Percentiles rank a stretch among this genome's conserved stretches.
Evolutionary conservation across 2,888 invertebrate genomes (phyloP).

Genomic region (Coleophora flavipennella): DNA sequence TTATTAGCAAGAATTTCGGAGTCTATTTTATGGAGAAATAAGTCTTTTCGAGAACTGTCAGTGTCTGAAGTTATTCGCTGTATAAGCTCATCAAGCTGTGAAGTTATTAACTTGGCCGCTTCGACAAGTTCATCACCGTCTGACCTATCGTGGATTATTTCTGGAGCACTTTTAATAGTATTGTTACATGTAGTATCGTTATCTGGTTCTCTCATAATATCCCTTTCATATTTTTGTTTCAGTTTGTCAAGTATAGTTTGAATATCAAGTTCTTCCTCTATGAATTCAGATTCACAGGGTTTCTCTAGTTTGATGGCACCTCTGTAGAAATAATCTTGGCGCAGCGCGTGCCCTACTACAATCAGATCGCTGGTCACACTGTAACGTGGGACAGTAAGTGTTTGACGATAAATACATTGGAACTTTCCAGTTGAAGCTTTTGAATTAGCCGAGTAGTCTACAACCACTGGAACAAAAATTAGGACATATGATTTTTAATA

Average conservation of each 20-base stretch:
- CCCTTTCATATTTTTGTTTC: conserved; percentile 30
- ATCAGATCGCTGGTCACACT: conserved; percentile 32
- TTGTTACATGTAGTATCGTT: conserved; percentile 21
- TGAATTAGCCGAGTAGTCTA: conserved; percentile 54
- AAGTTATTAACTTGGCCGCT: conserved; percentile 26
- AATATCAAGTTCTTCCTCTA: conserved; percentile 32
- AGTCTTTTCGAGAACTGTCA: not conserved
- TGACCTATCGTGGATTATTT: conserved; percentile 17
- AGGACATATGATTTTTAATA: not conserved
- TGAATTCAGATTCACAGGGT: conserved; percentile 21
- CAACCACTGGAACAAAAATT: conserved; percentile 55
- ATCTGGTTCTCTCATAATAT: conserved; percentile 34
- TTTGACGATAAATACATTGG: conserved; percentile 65
- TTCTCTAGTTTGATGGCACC: conserved; percentile 35
- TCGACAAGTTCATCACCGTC: conserved; percentile 17
- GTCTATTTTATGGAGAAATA: too few species aligned
- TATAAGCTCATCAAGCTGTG: conserved; percentile 30
- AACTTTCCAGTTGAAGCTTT: conserved; percentile 72
- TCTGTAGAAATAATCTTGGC: conserved; percentile 47
- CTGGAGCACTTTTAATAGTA: conserved; percentile 9
- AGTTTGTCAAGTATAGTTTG: conserved; percentile 30
- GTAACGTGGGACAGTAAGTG: conserved; percentile 39
- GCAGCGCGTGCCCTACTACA: conserved; percentile 38
- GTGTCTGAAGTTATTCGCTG: conserved; percentile 26
- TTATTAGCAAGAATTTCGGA: too few species aligned